These are phyloP conservation scores for Dryas iulia DNA, from an alignment of 1,140 invertebrate genomes.

Conservation along the genomic window DNA sequence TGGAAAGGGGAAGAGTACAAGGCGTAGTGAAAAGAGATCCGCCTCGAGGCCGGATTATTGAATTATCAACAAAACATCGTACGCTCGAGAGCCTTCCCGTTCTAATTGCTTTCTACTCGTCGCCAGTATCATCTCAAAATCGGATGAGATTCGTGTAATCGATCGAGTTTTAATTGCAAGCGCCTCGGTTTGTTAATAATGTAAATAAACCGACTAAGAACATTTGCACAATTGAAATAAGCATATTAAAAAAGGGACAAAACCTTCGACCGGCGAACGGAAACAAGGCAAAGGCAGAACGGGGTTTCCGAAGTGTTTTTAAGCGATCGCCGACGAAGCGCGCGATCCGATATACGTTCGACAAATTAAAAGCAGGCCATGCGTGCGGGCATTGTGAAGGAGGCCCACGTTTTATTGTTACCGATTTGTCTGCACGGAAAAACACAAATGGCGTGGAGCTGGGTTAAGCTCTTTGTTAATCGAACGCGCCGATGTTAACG, in stretches of 20 bases:
- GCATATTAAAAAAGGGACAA: slow-evolving; percentile 21
- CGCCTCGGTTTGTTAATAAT: slow-evolving; percentile 46
- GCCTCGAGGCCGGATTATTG: slow-evolving; percentile 68
- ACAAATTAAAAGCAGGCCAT: slow-evolving; percentile 77
- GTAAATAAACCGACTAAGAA: slow-evolving; percentile 40
- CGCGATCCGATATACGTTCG: slow-evolving; percentile 67
- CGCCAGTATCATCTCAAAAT: slow-evolving; percentile 63
- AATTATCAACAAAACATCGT: slow-evolving; percentile 78
- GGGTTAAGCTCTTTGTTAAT: slow-evolving; percentile 73
- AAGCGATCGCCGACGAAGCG: slow-evolving; percentile 55
- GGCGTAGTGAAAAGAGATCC: slow-evolving; percentile 61
- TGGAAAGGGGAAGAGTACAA: slow-evolving; percentile 29
- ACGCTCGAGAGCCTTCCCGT: slow-evolving; percentile 63
- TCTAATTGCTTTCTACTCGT: slow-evolving; percentile 74
- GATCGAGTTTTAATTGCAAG: slow-evolving; percentile 60
- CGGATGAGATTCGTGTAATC: slow-evolving; percentile 62
- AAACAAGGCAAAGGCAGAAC: slow-evolving; percentile 21
- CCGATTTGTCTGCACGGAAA: slow-evolving; percentile 72
- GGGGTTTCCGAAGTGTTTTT: slow-evolving; percentile 69
- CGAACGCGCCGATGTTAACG: slow-evolving; percentile 57
- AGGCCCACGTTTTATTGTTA: slow-evolving; percentile 68
- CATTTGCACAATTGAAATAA: slow-evolving; percentile 27
- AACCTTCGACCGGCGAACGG: slow-evolving; percentile 5
- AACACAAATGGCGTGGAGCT: slow-evolving; percentile 66
- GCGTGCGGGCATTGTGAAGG: slow-evolving; percentile 65